These are phyloP conservation scores for Drosophila hamatofila DNA, from an alignment of 2,888 invertebrate genomes.

Conservation along the genomic window DNA sequence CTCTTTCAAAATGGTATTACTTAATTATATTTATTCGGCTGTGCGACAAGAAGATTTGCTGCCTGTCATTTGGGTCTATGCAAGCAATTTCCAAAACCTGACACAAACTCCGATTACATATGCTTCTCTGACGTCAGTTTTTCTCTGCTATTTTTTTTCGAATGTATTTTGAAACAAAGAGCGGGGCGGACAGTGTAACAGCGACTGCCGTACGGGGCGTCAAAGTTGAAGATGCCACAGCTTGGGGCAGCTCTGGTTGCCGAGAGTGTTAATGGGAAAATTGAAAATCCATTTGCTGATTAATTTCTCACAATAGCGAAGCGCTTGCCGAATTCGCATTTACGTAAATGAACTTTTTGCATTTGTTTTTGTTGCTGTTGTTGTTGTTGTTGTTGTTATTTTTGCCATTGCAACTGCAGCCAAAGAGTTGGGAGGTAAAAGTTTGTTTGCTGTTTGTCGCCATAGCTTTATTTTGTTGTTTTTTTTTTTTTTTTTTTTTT, in stretches of 20 bases:
- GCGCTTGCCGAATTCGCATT: constrained; percentile 62
- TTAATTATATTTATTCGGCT: constrained; percentile 71
- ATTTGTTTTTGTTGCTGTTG: constrained; percentile 13
- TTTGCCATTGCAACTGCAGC: constrained; percentile 30
- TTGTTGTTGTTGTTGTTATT: constrained; percentile 27
- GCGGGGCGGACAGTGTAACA: constrained; percentile 3
- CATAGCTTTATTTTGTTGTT: constrained; percentile 20
- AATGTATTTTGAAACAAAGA: constrained; percentile 18
- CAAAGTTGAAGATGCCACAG: constrained; percentile 25
- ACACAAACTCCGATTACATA: constrained; percentile 30
- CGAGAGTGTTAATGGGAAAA: constrained; percentile 73
- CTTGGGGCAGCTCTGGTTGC: constrained; percentile 38
- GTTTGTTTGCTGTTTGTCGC: constrained; percentile 71
- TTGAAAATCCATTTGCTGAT: constrained; percentile 80
- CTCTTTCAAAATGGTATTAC: constrained; percentile 50
- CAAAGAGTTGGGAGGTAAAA: constrained; percentile 60
- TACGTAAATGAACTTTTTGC: constrained; percentile 76
- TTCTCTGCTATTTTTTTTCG: not conserved
- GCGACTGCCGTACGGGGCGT: not conserved
- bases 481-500: not conserved
- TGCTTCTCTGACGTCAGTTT: constrained; percentile 27
- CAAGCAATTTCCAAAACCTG: not conserved
- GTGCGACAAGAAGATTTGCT: constrained; percentile 71
- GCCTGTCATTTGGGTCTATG: constrained; percentile 39
- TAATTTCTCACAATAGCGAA: constrained; percentile 67